Evolutionary conservation across 2,113 vertebrate genomes (phyloP).

Genomic region (Solea senegalensis): DNA sequence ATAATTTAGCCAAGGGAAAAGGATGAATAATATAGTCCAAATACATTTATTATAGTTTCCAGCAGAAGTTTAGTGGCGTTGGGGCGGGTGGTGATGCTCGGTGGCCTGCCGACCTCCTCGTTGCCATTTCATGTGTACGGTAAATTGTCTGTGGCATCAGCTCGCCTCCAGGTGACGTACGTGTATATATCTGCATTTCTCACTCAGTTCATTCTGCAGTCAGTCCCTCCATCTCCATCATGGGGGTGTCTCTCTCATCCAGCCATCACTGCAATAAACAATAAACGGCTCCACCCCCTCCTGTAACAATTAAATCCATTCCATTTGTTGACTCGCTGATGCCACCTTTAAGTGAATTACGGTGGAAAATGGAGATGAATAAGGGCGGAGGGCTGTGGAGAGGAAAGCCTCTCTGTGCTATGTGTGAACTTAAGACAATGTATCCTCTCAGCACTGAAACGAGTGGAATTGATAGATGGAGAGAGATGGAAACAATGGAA

Average conservation of each 20-base stretch:
- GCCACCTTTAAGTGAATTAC: slow-evolving; percentile 69
- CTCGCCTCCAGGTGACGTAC: slow-evolving; percentile 16
- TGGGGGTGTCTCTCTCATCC: slow-evolving; percentile 28
- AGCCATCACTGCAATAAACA: slow-evolving; percentile 32
- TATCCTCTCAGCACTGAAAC: slow-evolving; percentile 56
- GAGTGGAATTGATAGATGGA: slow-evolving; percentile 65
- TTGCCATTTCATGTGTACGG: slow-evolving; percentile 16
- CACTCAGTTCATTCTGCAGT: slow-evolving; percentile 23
- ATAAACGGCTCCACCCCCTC: slow-evolving; percentile 53
- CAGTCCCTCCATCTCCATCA: slow-evolving; percentile 43
- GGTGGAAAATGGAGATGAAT: slow-evolving; percentile 58
- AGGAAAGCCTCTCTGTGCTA: slow-evolving; percentile 32
- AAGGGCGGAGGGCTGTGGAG: slow-evolving; percentile 37
- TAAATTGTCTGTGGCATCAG: slow-evolving; percentile 2
- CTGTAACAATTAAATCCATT: slow-evolving; percentile 67
- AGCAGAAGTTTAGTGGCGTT: not conserved
- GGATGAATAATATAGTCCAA: slow-evolving; percentile 46
- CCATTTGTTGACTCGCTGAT: slow-evolving; percentile 62
- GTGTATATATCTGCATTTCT: slow-evolving; percentile 16
- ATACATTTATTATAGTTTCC: slow-evolving; percentile 42
- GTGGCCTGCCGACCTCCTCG: not conserved
- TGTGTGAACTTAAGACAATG: slow-evolving; percentile 64
- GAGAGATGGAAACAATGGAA: slow-evolving; percentile 44
- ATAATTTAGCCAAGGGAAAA: slow-evolving; percentile 55
- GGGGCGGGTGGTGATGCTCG: not conserved